Percentiles rank a stretch among this genome's conserved stretches.
phyloP scores from a whole-genome alignment of 2,113 vertebrate genomes.

The Dipodomys ordii region DNA sequence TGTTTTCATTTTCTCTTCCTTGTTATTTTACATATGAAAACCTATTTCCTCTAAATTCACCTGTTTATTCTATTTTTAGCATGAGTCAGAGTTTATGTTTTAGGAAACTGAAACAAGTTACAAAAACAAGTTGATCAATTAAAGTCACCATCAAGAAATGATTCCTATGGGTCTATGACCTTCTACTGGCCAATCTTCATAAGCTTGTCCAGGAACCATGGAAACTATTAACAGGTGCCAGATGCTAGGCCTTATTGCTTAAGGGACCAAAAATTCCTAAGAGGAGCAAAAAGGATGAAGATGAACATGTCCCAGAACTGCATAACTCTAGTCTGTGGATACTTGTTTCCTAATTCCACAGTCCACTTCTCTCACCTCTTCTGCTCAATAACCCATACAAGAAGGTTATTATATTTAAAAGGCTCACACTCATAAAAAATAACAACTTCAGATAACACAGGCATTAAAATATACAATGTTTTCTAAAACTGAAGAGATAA shows the following conservation, averaged over 20 bases:
- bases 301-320: neutral
- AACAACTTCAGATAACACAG: slow-evolving; percentile 71
- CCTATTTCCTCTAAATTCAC: neutral
- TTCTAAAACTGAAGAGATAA: slow-evolving; percentile 76
- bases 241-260: neutral
- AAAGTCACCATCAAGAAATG: slow-evolving; percentile 7
- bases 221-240: neutral
- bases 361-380: neutral
- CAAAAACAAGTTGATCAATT: neutral
- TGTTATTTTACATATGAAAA: slow-evolving; percentile 29
- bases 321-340: neutral
- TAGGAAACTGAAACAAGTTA: slow-evolving; percentile 39
- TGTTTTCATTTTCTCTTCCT: neutral
- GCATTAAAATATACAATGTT: slow-evolving; percentile 79
- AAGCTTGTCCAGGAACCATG: neutral
- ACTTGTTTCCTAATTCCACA: neutral
- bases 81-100: neutral
- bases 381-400: neutral
- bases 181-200: neutral
- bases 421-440: neutral
- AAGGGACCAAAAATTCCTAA: neutral
- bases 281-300: neutral
- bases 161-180: neutral
- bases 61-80: neutral
- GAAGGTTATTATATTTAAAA: neutral